Evolutionary conservation across 92 coral and sea anemone genomes (phyloP).

Genomic region (Phenganax stokvisi): DNA sequence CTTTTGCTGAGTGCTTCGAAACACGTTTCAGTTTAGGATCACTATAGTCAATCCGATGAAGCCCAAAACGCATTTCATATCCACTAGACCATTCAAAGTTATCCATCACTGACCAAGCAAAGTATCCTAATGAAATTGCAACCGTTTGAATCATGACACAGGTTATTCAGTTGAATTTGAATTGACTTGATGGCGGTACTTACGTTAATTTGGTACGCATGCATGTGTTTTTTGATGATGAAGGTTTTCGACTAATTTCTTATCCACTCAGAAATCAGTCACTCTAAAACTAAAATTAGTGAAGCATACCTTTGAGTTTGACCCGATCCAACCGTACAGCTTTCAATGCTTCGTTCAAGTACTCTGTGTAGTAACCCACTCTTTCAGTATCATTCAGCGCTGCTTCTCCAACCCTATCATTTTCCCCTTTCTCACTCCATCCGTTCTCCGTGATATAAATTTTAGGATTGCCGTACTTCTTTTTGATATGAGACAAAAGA

Average conservation of each 20-base stretch:
- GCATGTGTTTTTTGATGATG: too few relatives aligned
- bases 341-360: constrained; percentile 67
- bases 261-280: too few relatives aligned
- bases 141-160: neutral
- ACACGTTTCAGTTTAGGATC: constrained; percentile 54
- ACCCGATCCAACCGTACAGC: constrained; percentile 69
- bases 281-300: too few relatives aligned
- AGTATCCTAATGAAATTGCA: constrained; percentile 56
- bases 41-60: constrained; percentile 75
- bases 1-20: constrained; percentile 70
- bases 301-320: constrained; percentile 41
- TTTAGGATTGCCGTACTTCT: constrained; percentile 71
- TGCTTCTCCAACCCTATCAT: constrained; percentile 46
- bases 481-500: constrained; percentile 72
- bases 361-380: constrained; percentile 56
- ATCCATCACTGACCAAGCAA: constrained; percentile 87
- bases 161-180: too few relatives aligned
- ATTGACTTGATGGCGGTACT: too few relatives aligned
- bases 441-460: constrained; percentile 87
- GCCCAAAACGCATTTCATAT: constrained; percentile 67
- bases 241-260: neutral
- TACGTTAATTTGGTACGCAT: too few relatives aligned
- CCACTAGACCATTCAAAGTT: constrained; percentile 96
- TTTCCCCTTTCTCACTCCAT: constrained; percentile 72
- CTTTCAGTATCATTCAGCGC: constrained; percentile 74